Percentiles rank a stretch among this genome's conserved stretches.
Conservation (phyloP, 2,888 invertebrate species). For the Lasioglossum calceatum region DNA sequence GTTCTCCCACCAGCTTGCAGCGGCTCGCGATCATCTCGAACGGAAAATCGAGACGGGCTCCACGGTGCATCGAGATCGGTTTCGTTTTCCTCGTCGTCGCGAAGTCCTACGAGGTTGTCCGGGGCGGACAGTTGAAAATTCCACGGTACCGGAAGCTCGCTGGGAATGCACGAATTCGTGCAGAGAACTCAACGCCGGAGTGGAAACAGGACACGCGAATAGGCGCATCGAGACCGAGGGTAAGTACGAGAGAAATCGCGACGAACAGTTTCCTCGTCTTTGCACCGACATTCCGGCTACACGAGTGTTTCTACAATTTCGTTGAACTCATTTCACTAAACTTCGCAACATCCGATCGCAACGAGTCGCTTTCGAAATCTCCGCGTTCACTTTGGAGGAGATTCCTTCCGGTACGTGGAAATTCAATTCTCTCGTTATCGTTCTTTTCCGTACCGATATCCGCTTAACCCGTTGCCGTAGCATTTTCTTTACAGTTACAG, state of each 20-base stretch:
- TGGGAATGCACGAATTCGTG: conserved; percentile 66
- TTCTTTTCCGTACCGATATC: no score
- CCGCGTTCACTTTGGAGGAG: neutral
- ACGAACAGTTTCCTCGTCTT: neutral
- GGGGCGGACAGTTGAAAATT: conserved; percentile 52
- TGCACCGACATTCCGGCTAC: neutral
- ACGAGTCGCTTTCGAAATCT: neutral
- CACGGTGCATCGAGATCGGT: neutral
- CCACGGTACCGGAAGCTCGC: conserved; percentile 1
- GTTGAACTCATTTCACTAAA: neutral
- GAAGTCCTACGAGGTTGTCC: neutral
- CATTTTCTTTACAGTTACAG: no score
- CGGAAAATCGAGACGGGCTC: neutral
- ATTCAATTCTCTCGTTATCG: neutral
- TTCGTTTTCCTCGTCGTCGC: neutral
- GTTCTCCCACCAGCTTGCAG: neutral
- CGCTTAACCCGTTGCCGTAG: neutral
- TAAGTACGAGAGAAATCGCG: neutral
- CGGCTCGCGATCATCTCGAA: neutral
- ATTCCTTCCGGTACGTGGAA: neutral
- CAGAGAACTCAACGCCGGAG: conserved; percentile 27
- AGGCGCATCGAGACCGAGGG: neutral
- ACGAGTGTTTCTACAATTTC: neutral
- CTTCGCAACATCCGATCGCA: neutral
- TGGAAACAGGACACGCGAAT: neutral